Conservation (phyloP, 2,113 vertebrate genomes). For the Psittacula cyanocephala region DNA sequence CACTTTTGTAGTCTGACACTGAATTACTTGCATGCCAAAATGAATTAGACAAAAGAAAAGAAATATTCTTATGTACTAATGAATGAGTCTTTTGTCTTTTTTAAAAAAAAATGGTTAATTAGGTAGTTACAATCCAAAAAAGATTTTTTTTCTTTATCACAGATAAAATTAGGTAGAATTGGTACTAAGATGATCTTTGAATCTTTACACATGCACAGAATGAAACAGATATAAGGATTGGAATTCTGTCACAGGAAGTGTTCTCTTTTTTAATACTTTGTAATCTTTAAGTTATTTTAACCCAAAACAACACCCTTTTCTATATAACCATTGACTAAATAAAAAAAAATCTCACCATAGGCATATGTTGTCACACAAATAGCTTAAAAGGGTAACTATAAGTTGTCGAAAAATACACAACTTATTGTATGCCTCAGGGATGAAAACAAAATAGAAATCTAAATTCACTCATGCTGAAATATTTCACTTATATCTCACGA, state of each 20-base stretch:
- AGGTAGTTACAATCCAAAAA: background rate
- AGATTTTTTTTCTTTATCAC: fast-evolving
- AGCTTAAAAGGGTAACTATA: background rate
- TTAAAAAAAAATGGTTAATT: background rate
- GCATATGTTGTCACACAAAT: background rate
- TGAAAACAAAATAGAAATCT: background rate
- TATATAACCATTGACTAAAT: background rate
- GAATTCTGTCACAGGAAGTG: background rate
- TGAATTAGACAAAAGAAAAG: conserved; percentile 6
- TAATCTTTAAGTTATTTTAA: background rate
- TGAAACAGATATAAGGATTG: background rate
- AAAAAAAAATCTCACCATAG: background rate
- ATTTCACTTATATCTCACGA: background rate
- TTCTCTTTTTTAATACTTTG: background rate
- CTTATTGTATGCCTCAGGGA: background rate
- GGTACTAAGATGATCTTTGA: background rate
- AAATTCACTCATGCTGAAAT: background rate
- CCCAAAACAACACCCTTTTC: fast-evolving
- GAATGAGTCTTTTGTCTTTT: background rate
- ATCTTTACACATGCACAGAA: background rate
- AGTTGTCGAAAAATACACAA: background rate
- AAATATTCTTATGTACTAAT: background rate
- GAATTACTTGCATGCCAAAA: conserved; percentile 36
- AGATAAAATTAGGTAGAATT: background rate
- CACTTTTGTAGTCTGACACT: conserved; percentile 19